phyloP scores from a whole-genome alignment of 2,797 vertebrate species.

The Columba guinea region DNA sequence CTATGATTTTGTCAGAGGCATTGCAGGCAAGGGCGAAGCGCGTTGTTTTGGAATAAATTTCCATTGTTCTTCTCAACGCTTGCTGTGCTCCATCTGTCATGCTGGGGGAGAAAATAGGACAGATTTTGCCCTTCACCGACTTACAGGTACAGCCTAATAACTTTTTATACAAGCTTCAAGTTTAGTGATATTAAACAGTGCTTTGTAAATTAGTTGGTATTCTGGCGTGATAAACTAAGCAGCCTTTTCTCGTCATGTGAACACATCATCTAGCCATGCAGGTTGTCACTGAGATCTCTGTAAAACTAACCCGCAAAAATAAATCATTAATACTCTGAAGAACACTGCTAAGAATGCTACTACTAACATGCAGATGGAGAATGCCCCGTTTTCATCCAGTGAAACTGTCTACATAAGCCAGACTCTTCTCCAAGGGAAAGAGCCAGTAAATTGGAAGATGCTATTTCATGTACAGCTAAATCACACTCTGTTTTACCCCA shows the following conservation, averaged over 20 bases:
- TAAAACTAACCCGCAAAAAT: neutral
- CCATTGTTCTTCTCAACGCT: conserved; percentile 95
- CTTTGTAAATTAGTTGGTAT: neutral
- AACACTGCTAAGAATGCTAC: neutral
- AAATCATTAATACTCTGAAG: neutral
- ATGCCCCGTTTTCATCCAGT: neutral
- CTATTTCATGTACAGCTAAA: neutral
- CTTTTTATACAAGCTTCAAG: neutral
- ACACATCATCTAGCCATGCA: fast-evolving
- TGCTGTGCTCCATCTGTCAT: conserved; percentile 99
- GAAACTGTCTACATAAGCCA: neutral
- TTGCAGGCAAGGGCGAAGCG: conserved; percentile 97
- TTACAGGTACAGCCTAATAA: neutral
- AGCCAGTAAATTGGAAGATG: neutral
- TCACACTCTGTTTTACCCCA: neutral
- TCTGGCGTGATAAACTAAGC: neutral
- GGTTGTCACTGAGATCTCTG: neutral
- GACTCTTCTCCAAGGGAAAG: neutral
- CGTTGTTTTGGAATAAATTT: conserved; percentile 97
- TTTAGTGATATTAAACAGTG: neutral
- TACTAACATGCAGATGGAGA: neutral
- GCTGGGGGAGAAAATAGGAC: conserved; percentile 69
- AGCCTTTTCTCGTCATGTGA: neutral
- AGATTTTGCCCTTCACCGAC: neutral
- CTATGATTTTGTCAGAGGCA: conserved; percentile 96